These are phyloP conservation scores for Hesperia comma DNA, from an alignment of 2,888 invertebrate genomes.

Conservation along the genomic window DNA sequence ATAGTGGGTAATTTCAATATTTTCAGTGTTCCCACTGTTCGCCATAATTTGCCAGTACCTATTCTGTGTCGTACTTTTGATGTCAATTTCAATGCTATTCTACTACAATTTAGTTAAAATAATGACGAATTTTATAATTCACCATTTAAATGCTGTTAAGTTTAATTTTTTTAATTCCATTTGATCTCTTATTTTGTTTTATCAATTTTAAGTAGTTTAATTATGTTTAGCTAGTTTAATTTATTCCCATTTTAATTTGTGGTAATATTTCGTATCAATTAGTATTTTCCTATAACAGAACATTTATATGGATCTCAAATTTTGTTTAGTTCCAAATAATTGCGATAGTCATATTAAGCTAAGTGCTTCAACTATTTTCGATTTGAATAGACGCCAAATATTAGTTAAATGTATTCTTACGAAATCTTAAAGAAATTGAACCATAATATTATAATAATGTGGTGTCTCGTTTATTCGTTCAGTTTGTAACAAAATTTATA, in stretches of 20 bases:
- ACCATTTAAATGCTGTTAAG: constrained; percentile 71
- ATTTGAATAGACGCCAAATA: constrained; percentile 77
- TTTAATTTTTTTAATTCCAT: constrained; percentile 72
- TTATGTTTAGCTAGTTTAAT: constrained; percentile 66
- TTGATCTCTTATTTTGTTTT: constrained; percentile 80
- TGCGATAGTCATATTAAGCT: constrained; percentile 71
- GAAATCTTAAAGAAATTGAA: constrained; percentile 36
- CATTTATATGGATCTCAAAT: constrained; percentile 74
- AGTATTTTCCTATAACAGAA: constrained; percentile 56
- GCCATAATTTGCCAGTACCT: not conserved
- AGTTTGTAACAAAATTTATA: constrained; percentile 51
- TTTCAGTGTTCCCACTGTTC: not conserved
- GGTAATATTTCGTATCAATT: constrained; percentile 48
- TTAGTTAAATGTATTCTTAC: constrained; percentile 67
- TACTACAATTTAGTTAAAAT: constrained; percentile 38
- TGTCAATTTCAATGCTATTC: constrained; percentile 29
- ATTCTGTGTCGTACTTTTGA: not conserved
- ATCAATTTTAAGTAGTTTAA: constrained; percentile 67
- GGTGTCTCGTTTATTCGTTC: constrained; percentile 45
- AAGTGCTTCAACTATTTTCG: constrained; percentile 58
- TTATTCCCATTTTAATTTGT: constrained; percentile 58
- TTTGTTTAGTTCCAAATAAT: constrained; percentile 79
- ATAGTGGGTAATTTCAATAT: not conserved
- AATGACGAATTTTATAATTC: constrained; percentile 45
- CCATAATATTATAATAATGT: constrained; percentile 37